Base-by-base conservation (phyloP, 2,888 invertebrate genomes). In the Deilephila porcellus region DNA sequence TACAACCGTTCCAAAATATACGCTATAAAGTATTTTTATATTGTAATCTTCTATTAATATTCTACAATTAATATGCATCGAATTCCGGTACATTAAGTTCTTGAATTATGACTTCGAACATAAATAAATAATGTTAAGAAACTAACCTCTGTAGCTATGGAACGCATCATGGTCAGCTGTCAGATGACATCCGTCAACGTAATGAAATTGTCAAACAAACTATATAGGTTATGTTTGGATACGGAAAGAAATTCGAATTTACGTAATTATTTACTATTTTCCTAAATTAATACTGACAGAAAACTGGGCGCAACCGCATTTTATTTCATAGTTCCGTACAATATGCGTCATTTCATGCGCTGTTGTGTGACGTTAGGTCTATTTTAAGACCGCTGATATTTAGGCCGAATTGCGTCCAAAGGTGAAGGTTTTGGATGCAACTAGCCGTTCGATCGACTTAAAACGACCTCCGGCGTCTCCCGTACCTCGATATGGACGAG, bases 391-490 rank as follows among this genome's bases (percentile, higher is more conserved):
- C 80, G 77, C 82, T 86, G 82, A 77, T 90, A 92, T 92, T 90
- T 90, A 87, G 90, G 89, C 86, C 91, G 86, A 86, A 87, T 90
- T 89, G 85, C 86, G 92, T 90, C 86, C 94, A 94, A 93, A 94
- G 94, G 94, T 94, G 89, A 91, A 93, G 90, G 92, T 88, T 92
- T 91, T 88, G 85, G 81, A 83, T 87, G 87, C 87, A 87, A 87
- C 88, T 88, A 87, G 85, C 83, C 82, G 83, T 86, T 86, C 83
- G 82, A 87, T 83, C 86, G 82, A 85, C 83, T 85, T 84, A 87
- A 80, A 81, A 82, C 81, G 83, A 84, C 85, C 84, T 86, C 84
- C 86, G 78, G 81, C 83, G 79, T 80, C 86, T 85, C 80, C 81
- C 79, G 81, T 79, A 84, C 84, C 80, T 83, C 86, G 90, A 86